phyloP scores from a whole-genome alignment of 2,888 invertebrate genomes.

The Eledone cirrhosa region DNA sequence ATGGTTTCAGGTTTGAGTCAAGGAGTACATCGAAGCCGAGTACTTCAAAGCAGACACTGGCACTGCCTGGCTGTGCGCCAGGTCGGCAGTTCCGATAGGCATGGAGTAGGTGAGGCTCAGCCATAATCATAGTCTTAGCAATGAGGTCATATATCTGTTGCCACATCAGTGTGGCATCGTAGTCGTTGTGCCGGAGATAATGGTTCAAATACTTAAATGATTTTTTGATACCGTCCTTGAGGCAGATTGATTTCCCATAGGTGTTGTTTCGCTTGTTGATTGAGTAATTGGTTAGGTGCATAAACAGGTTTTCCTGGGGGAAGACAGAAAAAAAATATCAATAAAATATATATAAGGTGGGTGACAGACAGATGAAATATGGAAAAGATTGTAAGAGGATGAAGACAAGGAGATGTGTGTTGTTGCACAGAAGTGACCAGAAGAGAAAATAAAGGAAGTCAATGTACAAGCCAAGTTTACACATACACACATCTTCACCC shows the following conservation, averaged over 20 bases:
- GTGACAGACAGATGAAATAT: too few relatives aligned
- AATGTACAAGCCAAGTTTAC: too few relatives aligned
- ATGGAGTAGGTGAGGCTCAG: slow-evolving; percentile 65
- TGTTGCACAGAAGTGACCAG: too few relatives aligned
- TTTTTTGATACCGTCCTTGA: slow-evolving; percentile 64
- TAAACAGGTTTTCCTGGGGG: slow-evolving; percentile 61
- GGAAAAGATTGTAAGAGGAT: too few relatives aligned
- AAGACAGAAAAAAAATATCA: too few relatives aligned
- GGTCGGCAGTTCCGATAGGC: slow-evolving; percentile 67
- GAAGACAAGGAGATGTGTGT: too few relatives aligned
- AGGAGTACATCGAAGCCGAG: slow-evolving; percentile 67
- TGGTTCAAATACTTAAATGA: slow-evolving; percentile 64
- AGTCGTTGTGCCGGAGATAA: slow-evolving; percentile 61
- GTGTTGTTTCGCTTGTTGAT: slow-evolving; percentile 66
- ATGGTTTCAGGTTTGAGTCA: slow-evolving; percentile 64
- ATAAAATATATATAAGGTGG: too few relatives aligned
- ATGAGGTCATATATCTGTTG: slow-evolving; percentile 65
- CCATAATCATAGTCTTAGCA: slow-evolving; percentile 63
- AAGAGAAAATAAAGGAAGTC: too few relatives aligned
- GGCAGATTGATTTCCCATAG: slow-evolving; percentile 61
- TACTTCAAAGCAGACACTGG: slow-evolving; percentile 67
- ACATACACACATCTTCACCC: too few relatives aligned
- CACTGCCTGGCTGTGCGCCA: slow-evolving; percentile 58
- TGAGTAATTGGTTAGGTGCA: slow-evolving; percentile 68
- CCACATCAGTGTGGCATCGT: slow-evolving; percentile 63